These are phyloP conservation scores for Leguminivora glycinivorella DNA, from an alignment of 1,140 invertebrate genomes.

Conservation along the genomic window DNA sequence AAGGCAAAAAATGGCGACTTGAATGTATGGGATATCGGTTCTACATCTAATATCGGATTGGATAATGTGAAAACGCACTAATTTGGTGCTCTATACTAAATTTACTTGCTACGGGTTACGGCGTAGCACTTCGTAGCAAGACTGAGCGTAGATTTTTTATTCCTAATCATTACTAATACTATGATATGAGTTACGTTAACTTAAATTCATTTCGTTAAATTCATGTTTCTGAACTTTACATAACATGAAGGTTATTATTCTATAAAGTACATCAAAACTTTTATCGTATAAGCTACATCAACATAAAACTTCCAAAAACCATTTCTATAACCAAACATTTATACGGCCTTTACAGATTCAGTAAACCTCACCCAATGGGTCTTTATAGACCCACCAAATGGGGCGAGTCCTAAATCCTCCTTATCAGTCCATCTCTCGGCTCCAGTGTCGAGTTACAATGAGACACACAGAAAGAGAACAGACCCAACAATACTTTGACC, in stretches of 20 bases:
- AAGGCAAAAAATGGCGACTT: too few relatives aligned
- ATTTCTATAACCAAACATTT: slow-evolving; percentile 39
- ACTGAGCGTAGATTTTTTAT: neutral
- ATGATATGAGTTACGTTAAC: too few relatives aligned
- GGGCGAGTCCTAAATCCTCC: slow-evolving; percentile 53
- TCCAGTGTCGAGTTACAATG: slow-evolving; percentile 67
- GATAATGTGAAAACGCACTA: too few relatives aligned
- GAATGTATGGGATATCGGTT: too few relatives aligned
- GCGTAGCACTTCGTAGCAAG: neutral
- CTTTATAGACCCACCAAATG: too few relatives aligned
- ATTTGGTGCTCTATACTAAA: neutral
- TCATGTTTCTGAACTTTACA: neutral
- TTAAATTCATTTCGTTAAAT: too few relatives aligned
- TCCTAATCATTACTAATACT: neutral
- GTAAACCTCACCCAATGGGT: slow-evolving; percentile 36
- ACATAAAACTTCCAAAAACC: slow-evolving; percentile 8
- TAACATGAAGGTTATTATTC: neutral
- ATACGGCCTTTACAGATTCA: slow-evolving; percentile 34
- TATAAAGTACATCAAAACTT: neutral
- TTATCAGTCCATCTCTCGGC: slow-evolving; percentile 68
- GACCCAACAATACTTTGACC: slow-evolving; percentile 57
- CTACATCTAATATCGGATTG: too few relatives aligned
- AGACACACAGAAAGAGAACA: slow-evolving; percentile 51
- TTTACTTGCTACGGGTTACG: neutral
- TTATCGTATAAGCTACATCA: too few relatives aligned